Conservation (phyloP, 2,797 vertebrate genomes). For the Amazona ochrocephala region DNA sequence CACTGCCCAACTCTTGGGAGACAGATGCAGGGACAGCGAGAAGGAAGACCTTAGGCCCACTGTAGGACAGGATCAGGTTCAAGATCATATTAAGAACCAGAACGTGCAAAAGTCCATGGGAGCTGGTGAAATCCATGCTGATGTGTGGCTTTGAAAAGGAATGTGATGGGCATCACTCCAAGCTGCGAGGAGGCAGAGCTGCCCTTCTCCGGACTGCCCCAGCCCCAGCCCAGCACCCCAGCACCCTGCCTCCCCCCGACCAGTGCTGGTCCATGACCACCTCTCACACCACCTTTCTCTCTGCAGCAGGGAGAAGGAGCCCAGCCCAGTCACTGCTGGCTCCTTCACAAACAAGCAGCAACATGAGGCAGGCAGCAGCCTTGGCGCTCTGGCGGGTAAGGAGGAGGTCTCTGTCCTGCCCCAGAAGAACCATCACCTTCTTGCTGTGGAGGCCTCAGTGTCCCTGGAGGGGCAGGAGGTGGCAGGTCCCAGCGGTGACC, state of each 20-base stretch:
- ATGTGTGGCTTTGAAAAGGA: neutral
- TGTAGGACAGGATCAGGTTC: neutral
- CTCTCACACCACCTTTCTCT: too few relatives aligned
- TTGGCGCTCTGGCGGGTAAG: too few relatives aligned
- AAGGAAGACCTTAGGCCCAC: neutral
- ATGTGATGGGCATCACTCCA: neutral
- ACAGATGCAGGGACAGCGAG: neutral
- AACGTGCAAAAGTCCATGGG: neutral
- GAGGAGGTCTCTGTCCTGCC: too few relatives aligned
- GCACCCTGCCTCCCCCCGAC: neutral
- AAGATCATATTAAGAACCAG: neutral
- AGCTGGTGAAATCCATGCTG: neutral
- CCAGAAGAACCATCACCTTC: too few relatives aligned
- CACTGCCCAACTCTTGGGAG: neutral
- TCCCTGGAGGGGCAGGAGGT: too few relatives aligned
- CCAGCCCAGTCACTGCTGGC: too few relatives aligned
- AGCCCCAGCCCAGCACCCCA: neutral
- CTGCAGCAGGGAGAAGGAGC: too few relatives aligned
- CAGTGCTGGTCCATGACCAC: neutral
- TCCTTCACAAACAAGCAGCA: too few relatives aligned
- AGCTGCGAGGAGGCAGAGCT: neutral
- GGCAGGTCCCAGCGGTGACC: too few relatives aligned
- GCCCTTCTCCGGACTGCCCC: neutral
- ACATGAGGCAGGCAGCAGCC: too few relatives aligned
- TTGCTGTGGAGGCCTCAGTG: too few relatives aligned